Conservation (phyloP, 2,113 vertebrate genomes). For the Cheilinus undulatus region DNA sequence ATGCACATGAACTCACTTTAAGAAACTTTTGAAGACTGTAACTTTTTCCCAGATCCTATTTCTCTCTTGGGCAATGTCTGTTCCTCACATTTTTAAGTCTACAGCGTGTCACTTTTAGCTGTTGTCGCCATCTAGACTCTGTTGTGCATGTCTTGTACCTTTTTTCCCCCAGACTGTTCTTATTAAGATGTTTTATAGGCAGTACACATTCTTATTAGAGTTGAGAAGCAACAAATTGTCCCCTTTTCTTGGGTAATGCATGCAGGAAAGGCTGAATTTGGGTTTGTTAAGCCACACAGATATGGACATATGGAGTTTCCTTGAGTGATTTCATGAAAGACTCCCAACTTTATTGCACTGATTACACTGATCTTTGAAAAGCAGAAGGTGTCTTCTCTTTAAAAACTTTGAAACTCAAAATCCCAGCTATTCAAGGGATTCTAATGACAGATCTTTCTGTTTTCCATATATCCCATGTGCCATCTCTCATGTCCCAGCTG, state of each 20-base stretch:
- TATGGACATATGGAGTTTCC: not conserved
- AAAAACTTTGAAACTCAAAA: conserved; percentile 28
- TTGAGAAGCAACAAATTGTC: no score
- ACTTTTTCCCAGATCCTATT: not conserved
- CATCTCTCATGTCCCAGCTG: conserved; percentile 10
- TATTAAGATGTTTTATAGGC: no score
- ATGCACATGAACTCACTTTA: conserved; percentile 25
- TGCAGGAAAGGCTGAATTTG: no score
- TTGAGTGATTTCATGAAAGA: not conserved
- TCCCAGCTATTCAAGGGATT: conserved; percentile 1
- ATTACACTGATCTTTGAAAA: no score
- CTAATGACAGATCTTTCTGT: not conserved
- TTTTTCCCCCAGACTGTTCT: no score
- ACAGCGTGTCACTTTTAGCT: no score
- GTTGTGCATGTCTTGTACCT: no score
- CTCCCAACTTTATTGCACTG: not conserved
- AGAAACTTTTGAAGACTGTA: not conserved
- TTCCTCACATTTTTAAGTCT: no score
- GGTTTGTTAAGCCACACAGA: not conserved
- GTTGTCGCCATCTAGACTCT: no score
- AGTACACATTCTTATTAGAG: no score
- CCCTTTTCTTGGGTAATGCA: no score
- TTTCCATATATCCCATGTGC: conserved; percentile 38
- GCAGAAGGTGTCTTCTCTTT: not conserved
- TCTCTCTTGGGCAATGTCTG: not conserved